Conservation (phyloP, 2,797 vertebrate genomes). For the Tachyglossus aculeatus region DNA sequence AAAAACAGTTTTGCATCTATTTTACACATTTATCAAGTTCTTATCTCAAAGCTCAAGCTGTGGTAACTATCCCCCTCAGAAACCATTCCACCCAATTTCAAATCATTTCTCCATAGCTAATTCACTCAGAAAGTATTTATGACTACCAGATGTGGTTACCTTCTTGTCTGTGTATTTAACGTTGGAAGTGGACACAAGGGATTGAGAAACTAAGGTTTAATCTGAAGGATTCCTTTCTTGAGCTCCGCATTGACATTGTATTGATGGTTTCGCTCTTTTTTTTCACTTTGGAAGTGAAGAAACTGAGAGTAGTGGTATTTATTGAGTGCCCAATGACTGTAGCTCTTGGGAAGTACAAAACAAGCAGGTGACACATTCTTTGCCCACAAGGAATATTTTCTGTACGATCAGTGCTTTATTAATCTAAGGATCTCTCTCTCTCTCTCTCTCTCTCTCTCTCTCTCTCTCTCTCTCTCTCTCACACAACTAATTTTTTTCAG, state of each 20-base stretch:
- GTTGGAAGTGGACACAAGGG: conserved; percentile 35
- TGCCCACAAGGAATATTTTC: no score
- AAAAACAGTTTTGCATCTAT: conserved; percentile 65
- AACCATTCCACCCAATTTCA: conserved; percentile 73
- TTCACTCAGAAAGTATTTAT: conserved; percentile 74
- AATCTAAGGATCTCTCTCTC: not conserved
- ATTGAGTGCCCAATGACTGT: no score
- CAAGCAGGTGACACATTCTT: no score
- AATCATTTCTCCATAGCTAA: conserved; percentile 72
- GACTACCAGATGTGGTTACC: conserved; percentile 75
- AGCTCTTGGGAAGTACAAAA: no score
- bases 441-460: not conserved
- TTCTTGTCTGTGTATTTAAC: conserved; percentile 51
- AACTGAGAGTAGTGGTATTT: no score
- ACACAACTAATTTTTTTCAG: not conserved
- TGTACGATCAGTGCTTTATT: no score
- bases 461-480: not conserved
- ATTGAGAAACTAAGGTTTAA: conserved; percentile 32
- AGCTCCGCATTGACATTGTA: conserved; percentile 4
- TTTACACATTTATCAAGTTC: conserved; percentile 70
- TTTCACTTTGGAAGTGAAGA: no score
- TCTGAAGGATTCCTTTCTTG: conserved; percentile 26
- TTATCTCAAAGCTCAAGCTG: conserved; percentile 74
- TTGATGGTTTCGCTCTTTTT: conserved; percentile 30
- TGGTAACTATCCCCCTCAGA: conserved; percentile 71